A percentile compares a stretch with the other conserved stretches of the same genome.
phyloP scores from a whole-genome alignment of 2,113 vertebrate species.

The Ginglymostoma cirratum region DNA sequence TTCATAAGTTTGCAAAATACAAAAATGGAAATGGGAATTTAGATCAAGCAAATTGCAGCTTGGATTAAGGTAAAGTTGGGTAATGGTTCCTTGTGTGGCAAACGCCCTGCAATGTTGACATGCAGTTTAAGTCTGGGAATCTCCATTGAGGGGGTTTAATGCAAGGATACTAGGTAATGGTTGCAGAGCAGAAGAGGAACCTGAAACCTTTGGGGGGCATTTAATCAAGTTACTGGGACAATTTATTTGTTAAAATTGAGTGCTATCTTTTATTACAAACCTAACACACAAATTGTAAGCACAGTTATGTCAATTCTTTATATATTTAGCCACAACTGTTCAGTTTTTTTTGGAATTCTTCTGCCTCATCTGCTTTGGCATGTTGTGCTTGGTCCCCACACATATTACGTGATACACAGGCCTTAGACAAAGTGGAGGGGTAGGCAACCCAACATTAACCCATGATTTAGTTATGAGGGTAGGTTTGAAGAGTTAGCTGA shows the following conservation, averaged over 20 bases:
- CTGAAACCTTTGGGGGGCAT: background rate
- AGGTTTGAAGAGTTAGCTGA: no score
- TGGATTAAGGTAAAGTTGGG: background rate
- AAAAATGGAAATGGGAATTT: no score
- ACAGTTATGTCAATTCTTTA: no score
- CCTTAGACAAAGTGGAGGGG: no score
- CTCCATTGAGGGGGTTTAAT: background rate
- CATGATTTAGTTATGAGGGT: no score
- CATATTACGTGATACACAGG: no score
- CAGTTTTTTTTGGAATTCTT: background rate
- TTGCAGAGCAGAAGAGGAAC: background rate
- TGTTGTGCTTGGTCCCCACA: no score
- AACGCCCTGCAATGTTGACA: background rate
- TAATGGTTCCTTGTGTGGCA: background rate
- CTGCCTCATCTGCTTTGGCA: background rate
- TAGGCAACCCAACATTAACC: no score
- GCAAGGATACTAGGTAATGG: background rate
- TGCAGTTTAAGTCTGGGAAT: background rate
- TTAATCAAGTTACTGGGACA: background rate
- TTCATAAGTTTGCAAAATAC: no score
- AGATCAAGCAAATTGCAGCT: no score
- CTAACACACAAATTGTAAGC: background rate
- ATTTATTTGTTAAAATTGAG: background rate
- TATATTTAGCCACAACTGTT: background rate
- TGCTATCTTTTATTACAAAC: background rate